These are phyloP conservation scores for Plutella xylostella DNA, from an alignment of 2,888 invertebrate genomes.

Conservation along the genomic window DNA sequence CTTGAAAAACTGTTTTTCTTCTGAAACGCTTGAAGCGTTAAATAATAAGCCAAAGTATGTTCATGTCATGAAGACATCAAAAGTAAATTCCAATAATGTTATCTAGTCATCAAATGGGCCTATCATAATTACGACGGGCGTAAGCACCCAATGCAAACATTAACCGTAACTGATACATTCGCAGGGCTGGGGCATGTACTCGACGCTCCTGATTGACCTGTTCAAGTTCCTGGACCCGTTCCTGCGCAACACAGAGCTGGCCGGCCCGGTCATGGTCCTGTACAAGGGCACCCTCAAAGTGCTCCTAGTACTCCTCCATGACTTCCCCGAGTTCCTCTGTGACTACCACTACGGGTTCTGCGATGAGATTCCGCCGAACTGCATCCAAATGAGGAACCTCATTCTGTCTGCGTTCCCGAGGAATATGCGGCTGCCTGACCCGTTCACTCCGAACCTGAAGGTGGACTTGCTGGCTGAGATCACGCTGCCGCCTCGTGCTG, in stretches of 20 bases:
- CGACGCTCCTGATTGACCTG: slow-evolving; percentile 93
- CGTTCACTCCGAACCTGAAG: slow-evolving; percentile 97
- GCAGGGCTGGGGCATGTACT: slow-evolving; percentile 96
- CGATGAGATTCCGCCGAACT: slow-evolving; percentile 99
- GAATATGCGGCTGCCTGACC: slow-evolving; percentile 98
- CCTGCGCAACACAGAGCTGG: slow-evolving; percentile 95
- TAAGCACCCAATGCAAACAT: too few species aligned
- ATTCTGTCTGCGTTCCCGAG: slow-evolving; percentile 98
- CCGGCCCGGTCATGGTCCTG: slow-evolving; percentile 91
- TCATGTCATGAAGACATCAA: too few species aligned
- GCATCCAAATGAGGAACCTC: slow-evolving; percentile 98
- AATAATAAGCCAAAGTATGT: too few species aligned
- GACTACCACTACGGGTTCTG: slow-evolving; percentile 99
- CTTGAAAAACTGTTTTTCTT: too few species aligned
- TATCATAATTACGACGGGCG: too few species aligned
- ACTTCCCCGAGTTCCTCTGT: slow-evolving; percentile 99
- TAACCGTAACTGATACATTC: too few species aligned
- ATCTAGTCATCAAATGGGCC: too few species aligned
- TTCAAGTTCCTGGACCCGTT: slow-evolving; percentile 98
- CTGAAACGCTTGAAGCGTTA: too few species aligned
- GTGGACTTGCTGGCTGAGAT: slow-evolving; percentile 93
- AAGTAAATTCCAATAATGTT: too few species aligned
- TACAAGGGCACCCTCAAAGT: slow-evolving; percentile 98
- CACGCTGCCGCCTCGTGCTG: slow-evolving; percentile 86
- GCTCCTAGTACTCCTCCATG: slow-evolving; percentile 93